Evolutionary conservation across 2,797 vertebrate species (phyloP).

Genomic region (Gambelia wislizenii): DNA sequence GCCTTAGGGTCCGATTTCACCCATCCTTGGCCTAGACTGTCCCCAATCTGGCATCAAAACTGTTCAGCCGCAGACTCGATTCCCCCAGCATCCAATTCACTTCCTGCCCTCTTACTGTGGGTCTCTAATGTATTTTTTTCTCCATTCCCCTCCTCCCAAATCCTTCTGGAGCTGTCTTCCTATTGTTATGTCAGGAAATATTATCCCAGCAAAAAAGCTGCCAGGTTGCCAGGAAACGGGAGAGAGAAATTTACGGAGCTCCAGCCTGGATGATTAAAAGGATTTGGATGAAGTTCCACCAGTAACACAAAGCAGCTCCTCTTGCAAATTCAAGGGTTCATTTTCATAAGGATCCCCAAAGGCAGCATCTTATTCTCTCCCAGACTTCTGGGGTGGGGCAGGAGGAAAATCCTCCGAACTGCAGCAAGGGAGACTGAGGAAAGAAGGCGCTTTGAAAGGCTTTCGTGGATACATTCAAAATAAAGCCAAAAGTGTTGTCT

Average conservation of each 20-base stretch:
- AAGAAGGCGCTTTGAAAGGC: no score
- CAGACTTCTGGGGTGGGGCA: neutral
- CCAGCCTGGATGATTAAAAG: slow-evolving; percentile 60
- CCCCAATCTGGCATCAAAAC: neutral
- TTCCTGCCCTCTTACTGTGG: neutral
- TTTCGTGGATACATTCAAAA: neutral
- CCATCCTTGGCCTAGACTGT: no score
- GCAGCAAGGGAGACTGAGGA: neutral
- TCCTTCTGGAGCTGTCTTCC: neutral
- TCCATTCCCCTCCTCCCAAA: neutral
- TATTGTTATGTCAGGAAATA: slow-evolving; percentile 29
- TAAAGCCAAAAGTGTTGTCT: neutral
- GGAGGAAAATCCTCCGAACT: neutral
- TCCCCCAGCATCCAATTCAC: neutral
- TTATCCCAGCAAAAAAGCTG: neutral
- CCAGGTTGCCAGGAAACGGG: slow-evolving; percentile 53
- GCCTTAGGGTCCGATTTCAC: no score
- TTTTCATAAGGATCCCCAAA: neutral
- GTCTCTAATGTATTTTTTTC: no score
- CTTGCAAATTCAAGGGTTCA: neutral
- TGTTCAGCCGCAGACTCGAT: neutral
- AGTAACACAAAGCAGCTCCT: slow-evolving; percentile 25
- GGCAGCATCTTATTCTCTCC: neutral
- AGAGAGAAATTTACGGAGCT: slow-evolving; percentile 14
- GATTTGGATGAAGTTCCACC: slow-evolving; percentile 60